A percentile compares a stretch with the other conserved stretches of the same genome.
These are phyloP conservation scores for Sinella curviseta DNA, from an alignment of 1,140 invertebrate species.

Conservation along the genomic window DNA sequence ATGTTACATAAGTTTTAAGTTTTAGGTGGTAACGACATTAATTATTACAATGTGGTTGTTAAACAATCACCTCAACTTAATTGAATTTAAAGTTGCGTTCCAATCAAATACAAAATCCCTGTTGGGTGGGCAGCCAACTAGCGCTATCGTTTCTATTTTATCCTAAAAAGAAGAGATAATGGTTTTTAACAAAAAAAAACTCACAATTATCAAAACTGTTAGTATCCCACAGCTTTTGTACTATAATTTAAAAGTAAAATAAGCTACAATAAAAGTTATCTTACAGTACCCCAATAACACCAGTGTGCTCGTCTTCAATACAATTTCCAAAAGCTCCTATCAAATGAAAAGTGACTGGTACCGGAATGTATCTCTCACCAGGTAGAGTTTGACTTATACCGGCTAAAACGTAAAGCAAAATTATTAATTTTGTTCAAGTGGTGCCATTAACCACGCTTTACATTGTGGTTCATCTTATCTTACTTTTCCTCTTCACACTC, in stretches of 20 bases:
- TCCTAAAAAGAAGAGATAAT: background rate
- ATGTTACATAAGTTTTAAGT: background rate
- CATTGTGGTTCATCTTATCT: background rate
- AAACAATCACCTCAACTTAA: constrained; percentile 35
- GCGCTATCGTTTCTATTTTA: background rate
- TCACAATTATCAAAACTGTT: too few relatives aligned
- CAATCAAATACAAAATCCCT: constrained; percentile 33
- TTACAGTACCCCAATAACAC: background rate
- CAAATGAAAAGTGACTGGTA: constrained; percentile 36
- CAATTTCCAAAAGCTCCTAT: constrained; percentile 39
- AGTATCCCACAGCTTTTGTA: background rate
- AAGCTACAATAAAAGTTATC: background rate
- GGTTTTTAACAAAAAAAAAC: background rate
- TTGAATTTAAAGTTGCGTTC: constrained; percentile 29
- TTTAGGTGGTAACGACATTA: too few relatives aligned
- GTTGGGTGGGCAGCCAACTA: constrained; percentile 19
- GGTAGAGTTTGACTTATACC: constrained; percentile 19
- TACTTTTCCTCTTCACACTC: background rate
- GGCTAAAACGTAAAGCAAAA: background rate
- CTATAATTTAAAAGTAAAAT: too few relatives aligned
- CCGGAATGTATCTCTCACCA: constrained; percentile 18
- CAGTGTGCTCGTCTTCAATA: background rate
- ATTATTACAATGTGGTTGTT: too few relatives aligned
- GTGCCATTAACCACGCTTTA: background rate
- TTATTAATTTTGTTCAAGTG: background rate